Evolutionary conservation across 2,113 vertebrate species (phyloP), one percentile per base, ranked within the genome.

Genomic region (Ictidomys tridecemlineatus): DNA sequence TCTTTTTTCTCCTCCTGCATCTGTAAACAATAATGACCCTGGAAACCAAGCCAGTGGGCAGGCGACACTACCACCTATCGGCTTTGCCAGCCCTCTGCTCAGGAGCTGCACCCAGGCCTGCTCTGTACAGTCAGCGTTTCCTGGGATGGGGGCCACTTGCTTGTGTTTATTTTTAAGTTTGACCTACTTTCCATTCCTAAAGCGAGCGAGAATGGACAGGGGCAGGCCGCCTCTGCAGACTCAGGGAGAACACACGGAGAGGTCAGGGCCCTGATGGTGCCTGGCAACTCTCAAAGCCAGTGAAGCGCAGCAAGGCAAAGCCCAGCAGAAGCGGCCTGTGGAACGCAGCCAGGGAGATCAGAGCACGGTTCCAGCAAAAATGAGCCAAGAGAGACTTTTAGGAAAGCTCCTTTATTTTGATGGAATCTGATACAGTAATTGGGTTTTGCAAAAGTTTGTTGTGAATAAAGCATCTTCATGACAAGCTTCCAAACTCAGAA

Each of bases 321-420:
- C 2, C 0, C 70, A 48, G 39, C 2, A 4, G n/a, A 0, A 1
- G 4, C 7, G 5, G 48, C 45, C 58, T 2, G 18, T 10, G 37
- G 34, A 32, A 34, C 39, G 12, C 0, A 2, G n/a, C 18, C 1
- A 18, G 0, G 4, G 9, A 28, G 11, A 3, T 39, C 37, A 5
- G n/a, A 32, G 58, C 42, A 4, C 8, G 0, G 2, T 22, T 58
- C 32, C 22, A 22, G n/a, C 0, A 20, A 72, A 83, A 22, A 16
- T 42, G 8, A n/a, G 39, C 39, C 61, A n/a, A n/a, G 39, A 39
- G 14, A 37, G 86, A 12, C 65, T 82, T n/a, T 34, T 9, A 74
- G 28, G 24, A 18, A 8, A 48, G 37, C 12, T 13, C 32, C 51
- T 89, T 69, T 48, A 39, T 85, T 88, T 48, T 39, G 70, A 61